Evolutionary conservation across 2,797 vertebrate genomes (phyloP), one percentile per base, ranked within the genome.

Genomic region (Gymnothorax javanicus): DNA sequence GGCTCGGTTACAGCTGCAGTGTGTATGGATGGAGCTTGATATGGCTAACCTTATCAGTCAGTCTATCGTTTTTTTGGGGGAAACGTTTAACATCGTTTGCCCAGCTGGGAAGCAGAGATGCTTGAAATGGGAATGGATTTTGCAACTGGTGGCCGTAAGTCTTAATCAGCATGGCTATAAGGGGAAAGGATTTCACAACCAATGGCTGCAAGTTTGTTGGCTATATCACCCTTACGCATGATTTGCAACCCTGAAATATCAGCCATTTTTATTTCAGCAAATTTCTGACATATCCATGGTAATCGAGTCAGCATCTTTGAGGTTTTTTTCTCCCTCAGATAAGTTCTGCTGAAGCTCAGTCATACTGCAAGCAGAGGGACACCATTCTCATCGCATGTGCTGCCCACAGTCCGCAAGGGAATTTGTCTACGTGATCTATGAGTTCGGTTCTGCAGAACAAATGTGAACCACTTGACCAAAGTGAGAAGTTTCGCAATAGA

Each of bases 1-100:
- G 93, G 92, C 92, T 93, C 94, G 93, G 92, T 93, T 90, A 93
- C 17, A 92, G 94, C 93, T 94, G 94, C 94, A 89, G 91, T 92
- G 90, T 90, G 87, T 91, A 92, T 86, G 91, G 91, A 92, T 95
- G 92, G 94, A 95, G 95, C 95, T 94, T 90, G 88, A 89, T 58
- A 27, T 17, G n/a, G 57, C 57, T 11, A 43, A 75, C 71, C 8
- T 8, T 43, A 8, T 75, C 27, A 4, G 71, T 75, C 27, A 3
- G 33, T 12, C 2, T 43, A 43, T 43, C 33, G 33, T 43, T 43
- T 43, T 43, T 43, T 43, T 43, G 33, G 33, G 33, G 33, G 33
- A 43, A 43, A 43, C 2, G 33, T 43, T 73, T 73, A 33, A 43
- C 27, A 4, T 27, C 3, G 43, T 73, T 73, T 73, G 13, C 69